Conservation (phyloP, 2,888 invertebrate genomes). For the Mycalesis mineus region DNA sequence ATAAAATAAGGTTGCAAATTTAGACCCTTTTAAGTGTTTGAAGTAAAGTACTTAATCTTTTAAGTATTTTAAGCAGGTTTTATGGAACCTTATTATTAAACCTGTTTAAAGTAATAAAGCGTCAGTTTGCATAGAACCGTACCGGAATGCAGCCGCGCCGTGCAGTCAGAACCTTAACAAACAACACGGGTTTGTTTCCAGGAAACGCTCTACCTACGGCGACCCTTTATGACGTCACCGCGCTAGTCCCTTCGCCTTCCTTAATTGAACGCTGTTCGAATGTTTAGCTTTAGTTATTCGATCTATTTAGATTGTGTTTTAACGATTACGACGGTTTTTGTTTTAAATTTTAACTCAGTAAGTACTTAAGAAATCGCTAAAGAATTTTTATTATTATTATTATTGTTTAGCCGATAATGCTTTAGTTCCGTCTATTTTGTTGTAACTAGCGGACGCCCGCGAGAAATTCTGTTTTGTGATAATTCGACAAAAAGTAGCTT, state of each 20-base stretch:
- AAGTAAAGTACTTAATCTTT: no score
- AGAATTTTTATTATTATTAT: not conserved
- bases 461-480: no score
- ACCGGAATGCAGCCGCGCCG: not conserved
- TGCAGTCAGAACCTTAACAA: not conserved
- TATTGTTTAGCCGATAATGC: not conserved
- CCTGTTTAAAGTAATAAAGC: no score
- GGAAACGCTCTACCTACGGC: constrained; percentile 55
- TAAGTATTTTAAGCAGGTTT: no score
- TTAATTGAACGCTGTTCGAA: constrained; percentile 49
- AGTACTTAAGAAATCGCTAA: constrained; percentile 1
- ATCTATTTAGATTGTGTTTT: constrained; percentile 33
- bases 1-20: no score
- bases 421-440: not conserved
- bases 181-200: constrained; percentile 50
- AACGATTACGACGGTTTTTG: constrained; percentile 23
- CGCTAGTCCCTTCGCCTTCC: constrained; percentile 35
- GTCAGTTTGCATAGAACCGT: not conserved
- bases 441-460: no score
- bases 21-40: no score
- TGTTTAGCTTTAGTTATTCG: constrained; percentile 46
- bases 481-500: no score
- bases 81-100: no score
- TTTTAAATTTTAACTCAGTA: constrained; percentile 6
- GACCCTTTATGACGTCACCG: constrained; percentile 60